Evolutionary conservation across 2,888 invertebrate species (phyloP), one percentile per base, ranked within the genome.

Genomic region (Cinara cedri): DNA sequence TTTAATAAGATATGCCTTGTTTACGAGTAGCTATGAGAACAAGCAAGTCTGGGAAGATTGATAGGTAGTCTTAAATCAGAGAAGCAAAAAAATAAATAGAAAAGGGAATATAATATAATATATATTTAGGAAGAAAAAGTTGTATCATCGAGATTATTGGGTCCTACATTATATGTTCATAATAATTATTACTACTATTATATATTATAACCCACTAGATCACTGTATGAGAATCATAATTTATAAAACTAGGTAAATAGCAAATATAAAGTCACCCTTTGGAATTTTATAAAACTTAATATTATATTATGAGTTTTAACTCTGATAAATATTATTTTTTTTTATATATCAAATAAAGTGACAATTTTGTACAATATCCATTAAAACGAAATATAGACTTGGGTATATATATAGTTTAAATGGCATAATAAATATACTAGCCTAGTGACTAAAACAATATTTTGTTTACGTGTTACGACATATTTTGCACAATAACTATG

Each of bases 401-500:
- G 14, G n/a, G n/a, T n/a, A n/a, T 71, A 71, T 42, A 54, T 54
- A 70, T 55, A 72, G 72, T 60, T 66, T 66, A 46, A 78, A 78
- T 78, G 76, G 68, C 76, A 70, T 78, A 70, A 68, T 68, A 76
- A 66, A 46, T 76, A 44, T 78, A 78, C 68, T 78, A 78, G 49
- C 68, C 76, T 78, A 78, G 60, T 78, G 76, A 78, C 76, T 78
- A 78, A 68, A 78, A 68, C 66, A 78, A 68, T 68, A 78, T 68
- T 55, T 34, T 55, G 34, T 78, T 34, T 76, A 55, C 21, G 54
- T 11, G 49, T 57, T 68, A 78, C 19, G 57, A 78, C 24, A 68
- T 70, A 78, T 16, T 68, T 68, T 42, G 57, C 34, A 57, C 46
- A 44, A 70, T 68, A 78, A 65, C 14, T 65, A 54, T 54, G 24